phyloP scores from a whole-genome alignment of 2,113 vertebrate species.

The Turnix velox region DNA sequence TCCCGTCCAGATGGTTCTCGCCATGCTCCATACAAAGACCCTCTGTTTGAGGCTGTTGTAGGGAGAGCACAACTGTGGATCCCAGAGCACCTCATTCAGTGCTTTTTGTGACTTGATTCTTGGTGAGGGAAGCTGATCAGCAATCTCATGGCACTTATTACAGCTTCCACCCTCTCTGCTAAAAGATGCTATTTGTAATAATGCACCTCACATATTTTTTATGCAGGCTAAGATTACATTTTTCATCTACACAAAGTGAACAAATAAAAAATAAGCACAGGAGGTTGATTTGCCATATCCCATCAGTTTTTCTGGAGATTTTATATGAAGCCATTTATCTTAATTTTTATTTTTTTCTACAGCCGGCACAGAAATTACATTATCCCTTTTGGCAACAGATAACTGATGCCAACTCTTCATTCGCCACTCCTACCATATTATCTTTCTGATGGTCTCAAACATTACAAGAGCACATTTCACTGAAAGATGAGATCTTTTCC shows the following conservation, averaged over 20 bases:
- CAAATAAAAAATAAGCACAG: not conserved
- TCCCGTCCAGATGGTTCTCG: not conserved
- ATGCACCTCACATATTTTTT: not conserved
- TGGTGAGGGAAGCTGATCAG: not conserved
- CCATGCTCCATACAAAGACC: not conserved
- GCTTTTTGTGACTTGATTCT: not conserved
- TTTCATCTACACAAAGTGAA: not conserved
- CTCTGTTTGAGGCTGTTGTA: not conserved
- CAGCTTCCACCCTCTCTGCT: not conserved
- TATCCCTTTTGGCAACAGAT: not conserved
- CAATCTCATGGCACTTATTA: not conserved
- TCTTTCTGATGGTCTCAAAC: not conserved
- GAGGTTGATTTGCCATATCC: not conserved
- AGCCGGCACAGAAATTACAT: not conserved
- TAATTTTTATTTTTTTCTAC: not conserved
- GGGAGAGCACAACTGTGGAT: accelerated
- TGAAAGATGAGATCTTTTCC: not conserved
- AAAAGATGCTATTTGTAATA: not conserved
- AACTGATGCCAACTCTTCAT: not conserved
- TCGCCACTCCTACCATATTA: not conserved
- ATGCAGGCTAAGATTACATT: not conserved
- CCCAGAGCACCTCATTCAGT: not conserved
- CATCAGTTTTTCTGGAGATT: not conserved
- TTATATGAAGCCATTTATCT: not conserved
- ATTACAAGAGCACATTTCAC: not conserved